Evolutionary conservation across 1,140 invertebrate genomes (phyloP), one percentile per base, ranked within the genome.

Genomic region (Drosophila ananassae): DNA sequence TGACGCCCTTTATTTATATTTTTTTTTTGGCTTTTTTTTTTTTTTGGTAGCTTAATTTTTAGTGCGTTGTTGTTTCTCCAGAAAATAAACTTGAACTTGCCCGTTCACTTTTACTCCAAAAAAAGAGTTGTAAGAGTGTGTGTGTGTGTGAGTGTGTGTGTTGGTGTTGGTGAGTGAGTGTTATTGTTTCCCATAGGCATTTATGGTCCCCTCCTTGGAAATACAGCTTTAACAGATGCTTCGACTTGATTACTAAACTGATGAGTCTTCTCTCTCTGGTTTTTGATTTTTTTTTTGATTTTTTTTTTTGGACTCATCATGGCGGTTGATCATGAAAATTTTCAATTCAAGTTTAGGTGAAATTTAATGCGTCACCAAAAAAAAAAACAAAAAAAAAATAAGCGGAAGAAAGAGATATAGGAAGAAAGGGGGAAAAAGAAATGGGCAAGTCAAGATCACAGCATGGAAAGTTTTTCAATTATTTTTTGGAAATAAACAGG

Each of bases 71-170:
- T 80, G 72, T 73, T 67, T 66, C 66, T 76, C 67, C 74, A 84
- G 78, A 90, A 87, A 85, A 73, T 89, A 85, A 90, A 90, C 87
- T 90, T 90, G 87, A 90, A 90, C 87, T 90, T 90, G 87, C 79
- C 87, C 73, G 87, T 90, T 90, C 87, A 90, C 87, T 90, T 90
- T 90, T 90, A 90, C 87, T 90, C 71, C 67, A 77, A 67, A 58
- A 48, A 67, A 44, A 8, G 22, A 34, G 21, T 46, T 21, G 9
- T 17, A 5, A 7, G 24, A 8, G n/a, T 21, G 8, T 3, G 17
- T 22, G 7, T 21, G 21, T 46, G 8, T 37, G n/a, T 41, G 17
- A 47, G 25, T 28, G 3, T 22, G 25, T 41, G 41, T 52, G 52
- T 39, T 28, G 25, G 55, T 28, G 39, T 10, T 17, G 54, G n/a